Conservation (phyloP, 1,140 invertebrate species). For the Rhopalosiphum padi region DNA sequence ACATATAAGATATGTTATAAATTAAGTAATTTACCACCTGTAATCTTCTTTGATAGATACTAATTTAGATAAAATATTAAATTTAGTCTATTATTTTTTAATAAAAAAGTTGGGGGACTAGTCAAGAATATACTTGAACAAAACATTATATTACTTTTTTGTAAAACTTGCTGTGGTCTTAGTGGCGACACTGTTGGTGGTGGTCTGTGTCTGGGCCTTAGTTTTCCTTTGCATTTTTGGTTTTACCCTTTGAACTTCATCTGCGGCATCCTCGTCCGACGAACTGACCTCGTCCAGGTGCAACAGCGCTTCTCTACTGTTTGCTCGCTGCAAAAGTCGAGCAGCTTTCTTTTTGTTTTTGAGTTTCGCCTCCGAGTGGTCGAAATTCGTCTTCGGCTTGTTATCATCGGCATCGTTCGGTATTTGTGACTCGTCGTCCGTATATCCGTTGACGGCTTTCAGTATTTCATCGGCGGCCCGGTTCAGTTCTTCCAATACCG, state of each 20-base stretch:
- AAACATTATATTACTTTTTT: slow-evolving; percentile 38
- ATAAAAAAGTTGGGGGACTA: neutral
- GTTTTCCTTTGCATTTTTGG: slow-evolving; percentile 50
- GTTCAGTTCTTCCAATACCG: slow-evolving; percentile 66
- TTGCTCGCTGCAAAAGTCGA: slow-evolving; percentile 65
- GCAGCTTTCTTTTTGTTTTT: slow-evolving; percentile 62
- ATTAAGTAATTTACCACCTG: neutral
- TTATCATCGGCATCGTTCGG: slow-evolving; percentile 60
- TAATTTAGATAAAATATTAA: neutral
- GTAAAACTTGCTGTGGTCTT: slow-evolving; percentile 44
- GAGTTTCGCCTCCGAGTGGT: slow-evolving; percentile 58
- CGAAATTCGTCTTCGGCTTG: slow-evolving; percentile 61
- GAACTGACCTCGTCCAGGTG: slow-evolving; percentile 65
- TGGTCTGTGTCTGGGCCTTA: neutral
- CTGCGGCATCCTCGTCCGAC: slow-evolving; percentile 64
- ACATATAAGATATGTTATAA: neutral
- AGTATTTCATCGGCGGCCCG: slow-evolving; percentile 67
- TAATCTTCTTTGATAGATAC: neutral
- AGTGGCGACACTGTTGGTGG: slow-evolving; percentile 18
- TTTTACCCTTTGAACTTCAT: slow-evolving; percentile 61
- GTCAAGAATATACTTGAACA: neutral
- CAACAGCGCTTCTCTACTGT: slow-evolving; percentile 65
- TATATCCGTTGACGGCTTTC: slow-evolving; percentile 66
- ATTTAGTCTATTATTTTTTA: neutral
- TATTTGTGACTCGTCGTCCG: slow-evolving; percentile 64